Evolutionary conservation across 2,113 vertebrate genomes (phyloP).

Genomic region (Gambusia affinis): DNA sequence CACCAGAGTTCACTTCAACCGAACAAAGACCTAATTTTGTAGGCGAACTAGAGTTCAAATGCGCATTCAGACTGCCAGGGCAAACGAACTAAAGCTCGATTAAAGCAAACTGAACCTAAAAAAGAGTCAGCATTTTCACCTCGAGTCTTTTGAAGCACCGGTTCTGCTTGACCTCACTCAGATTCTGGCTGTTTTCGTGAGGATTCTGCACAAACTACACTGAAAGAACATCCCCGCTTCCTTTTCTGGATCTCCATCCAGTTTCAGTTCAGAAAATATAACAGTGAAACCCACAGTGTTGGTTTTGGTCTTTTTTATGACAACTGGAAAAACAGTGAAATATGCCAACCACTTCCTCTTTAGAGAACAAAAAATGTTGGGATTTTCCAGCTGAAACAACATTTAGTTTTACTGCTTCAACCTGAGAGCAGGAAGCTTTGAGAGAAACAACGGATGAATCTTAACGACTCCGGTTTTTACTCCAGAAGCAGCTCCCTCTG

Average conservation of each 20-base stretch:
- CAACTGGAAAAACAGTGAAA: not conserved
- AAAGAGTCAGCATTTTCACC: no score
- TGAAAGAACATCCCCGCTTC: not conserved
- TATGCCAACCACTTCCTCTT: not conserved
- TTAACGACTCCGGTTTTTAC: not conserved
- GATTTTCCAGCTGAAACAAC: constrained; percentile 11
- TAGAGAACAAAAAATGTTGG: not conserved
- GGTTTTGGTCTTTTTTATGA: constrained; percentile 1
- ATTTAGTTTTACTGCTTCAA: not conserved
- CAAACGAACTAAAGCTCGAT: no score
- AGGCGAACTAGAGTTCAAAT: no score
- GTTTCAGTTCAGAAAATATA: not conserved
- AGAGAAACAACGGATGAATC: not conserved
- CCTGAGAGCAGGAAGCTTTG: not conserved
- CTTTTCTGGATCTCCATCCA: constrained; percentile 4
- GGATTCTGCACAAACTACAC: not conserved
- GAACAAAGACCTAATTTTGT: no score
- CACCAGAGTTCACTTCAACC: no score
- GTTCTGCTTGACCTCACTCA: not conserved
- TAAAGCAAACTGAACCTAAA: no score
- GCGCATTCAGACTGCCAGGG: no score
- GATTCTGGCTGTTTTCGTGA: not conserved
- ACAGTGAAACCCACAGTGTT: not conserved
- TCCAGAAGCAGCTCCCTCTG: not conserved
- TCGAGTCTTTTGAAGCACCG: no score